A percentile compares a stretch with the other conserved stretches of the same genome.
Conservation (phyloP, 1,140 invertebrate species). For the Drosophila auraria region DNA sequence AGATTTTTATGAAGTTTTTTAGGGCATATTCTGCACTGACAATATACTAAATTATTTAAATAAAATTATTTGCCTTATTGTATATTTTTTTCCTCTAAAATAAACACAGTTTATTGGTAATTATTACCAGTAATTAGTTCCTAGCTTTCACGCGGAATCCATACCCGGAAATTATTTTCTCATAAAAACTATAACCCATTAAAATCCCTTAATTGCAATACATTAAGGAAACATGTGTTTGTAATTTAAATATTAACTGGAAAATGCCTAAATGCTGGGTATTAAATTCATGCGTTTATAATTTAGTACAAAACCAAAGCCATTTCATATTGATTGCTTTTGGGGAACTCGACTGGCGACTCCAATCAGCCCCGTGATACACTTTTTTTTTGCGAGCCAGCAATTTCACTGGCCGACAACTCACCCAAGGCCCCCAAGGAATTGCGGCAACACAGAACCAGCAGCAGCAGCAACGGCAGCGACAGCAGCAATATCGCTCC, state of each 20-base stretch:
- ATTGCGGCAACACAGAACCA: slow-evolving; percentile 47
- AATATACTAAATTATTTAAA: too few species aligned
- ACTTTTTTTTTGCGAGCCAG: slow-evolving; percentile 36
- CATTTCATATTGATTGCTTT: slow-evolving; percentile 39
- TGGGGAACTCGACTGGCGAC: slow-evolving; percentile 32
- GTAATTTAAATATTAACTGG: background rate
- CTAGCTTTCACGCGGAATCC: background rate
- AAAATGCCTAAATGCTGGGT: slow-evolving; percentile 24
- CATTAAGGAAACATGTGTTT: slow-evolving; percentile 1
- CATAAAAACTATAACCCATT: background rate
- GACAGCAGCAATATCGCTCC: slow-evolving; percentile 9
- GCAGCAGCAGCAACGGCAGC: slow-evolving; percentile 5
- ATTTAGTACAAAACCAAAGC: slow-evolving; percentile 18
- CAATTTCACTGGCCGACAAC: slow-evolving; percentile 54
- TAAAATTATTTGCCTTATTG: too few species aligned
- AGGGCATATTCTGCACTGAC: too few species aligned
- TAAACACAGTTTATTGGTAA: too few species aligned
- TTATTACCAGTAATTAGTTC: background rate
- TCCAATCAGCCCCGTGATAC: slow-evolving; percentile 50
- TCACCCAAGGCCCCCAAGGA: slow-evolving; percentile 61
- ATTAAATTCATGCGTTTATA: slow-evolving; percentile 36
- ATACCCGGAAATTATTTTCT: background rate
- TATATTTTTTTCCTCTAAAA: too few species aligned
- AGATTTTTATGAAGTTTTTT: background rate
- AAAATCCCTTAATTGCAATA: background rate